These are phyloP conservation scores for Enteromius argenteus DNA, from an alignment of 2,797 vertebrate genomes.

Conservation along the genomic window DNA sequence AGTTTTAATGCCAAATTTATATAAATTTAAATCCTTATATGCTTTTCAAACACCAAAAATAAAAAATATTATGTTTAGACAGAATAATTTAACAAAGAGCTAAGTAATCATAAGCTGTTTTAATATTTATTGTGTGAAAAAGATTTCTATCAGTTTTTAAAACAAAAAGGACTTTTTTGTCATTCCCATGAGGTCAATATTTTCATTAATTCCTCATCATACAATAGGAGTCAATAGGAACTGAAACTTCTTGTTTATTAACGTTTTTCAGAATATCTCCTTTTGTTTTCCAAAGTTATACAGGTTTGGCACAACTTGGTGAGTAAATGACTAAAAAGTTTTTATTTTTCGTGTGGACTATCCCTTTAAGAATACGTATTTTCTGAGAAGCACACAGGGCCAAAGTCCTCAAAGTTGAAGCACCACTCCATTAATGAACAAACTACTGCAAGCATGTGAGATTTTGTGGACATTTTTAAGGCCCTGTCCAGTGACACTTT, in stretches of 20 bases:
- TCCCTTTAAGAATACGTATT: background rate
- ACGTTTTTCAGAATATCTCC: background rate
- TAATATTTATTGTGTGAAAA: background rate
- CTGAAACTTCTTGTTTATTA: background rate
- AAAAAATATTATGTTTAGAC: background rate
- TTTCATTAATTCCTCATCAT: background rate
- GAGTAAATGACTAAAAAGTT: background rate
- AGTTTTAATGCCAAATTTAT: background rate
- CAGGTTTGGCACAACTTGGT: background rate
- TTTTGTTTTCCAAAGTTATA: background rate
- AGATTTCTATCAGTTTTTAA: background rate
- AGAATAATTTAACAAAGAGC: background rate
- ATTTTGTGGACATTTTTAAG: background rate
- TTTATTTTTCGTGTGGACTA: background rate
- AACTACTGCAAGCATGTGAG: background rate
- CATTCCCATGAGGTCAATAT: background rate
- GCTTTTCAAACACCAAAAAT: background rate
- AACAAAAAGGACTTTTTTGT: background rate
- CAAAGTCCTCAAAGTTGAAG: background rate
- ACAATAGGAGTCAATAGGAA: background rate
- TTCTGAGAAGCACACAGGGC: background rate
- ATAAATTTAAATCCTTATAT: background rate
- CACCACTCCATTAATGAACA: background rate
- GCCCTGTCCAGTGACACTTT: background rate
- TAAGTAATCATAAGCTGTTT: background rate